Percentiles rank a stretch among this genome's conserved stretches.
Evolutionary conservation across 1,140 invertebrate species (phyloP).

Genomic region (Lasaia peninsularis): DNA sequence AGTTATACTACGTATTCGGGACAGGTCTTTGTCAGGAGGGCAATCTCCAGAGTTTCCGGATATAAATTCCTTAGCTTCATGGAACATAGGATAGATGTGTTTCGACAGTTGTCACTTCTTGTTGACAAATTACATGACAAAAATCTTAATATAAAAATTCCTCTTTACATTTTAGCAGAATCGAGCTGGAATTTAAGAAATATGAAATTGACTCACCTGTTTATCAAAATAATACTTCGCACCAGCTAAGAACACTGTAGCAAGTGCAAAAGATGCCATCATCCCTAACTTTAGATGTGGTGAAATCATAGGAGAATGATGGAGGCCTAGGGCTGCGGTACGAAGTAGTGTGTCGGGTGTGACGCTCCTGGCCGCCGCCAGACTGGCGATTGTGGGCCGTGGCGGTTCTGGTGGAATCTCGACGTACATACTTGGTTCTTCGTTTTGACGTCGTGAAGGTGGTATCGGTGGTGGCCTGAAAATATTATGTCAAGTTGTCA

Average conservation of each 20-base stretch:
- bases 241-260: constrained; percentile 81
- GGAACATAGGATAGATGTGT: too few relatives aligned
- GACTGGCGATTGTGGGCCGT: constrained; percentile 58
- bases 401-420: constrained; percentile 61
- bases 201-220: constrained; percentile 65
- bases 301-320: constrained; percentile 74
- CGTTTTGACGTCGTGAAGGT: constrained; percentile 36
- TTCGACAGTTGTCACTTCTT: too few relatives aligned
- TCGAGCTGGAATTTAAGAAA: too few relatives aligned
- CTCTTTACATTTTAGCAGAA: too few relatives aligned
- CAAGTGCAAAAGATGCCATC: constrained; percentile 81
- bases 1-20: too few relatives aligned
- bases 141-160: too few relatives aligned
- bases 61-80: too few relatives aligned
- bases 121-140: too few relatives aligned
- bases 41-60: too few relatives aligned
- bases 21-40: too few relatives aligned
- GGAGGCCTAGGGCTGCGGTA: constrained; percentile 61
- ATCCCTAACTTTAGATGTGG: constrained; percentile 81
- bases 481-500: too few relatives aligned
- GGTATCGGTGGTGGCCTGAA: constrained; percentile 49
- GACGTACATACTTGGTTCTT: constrained; percentile 60
- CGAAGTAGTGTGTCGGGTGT: constrained; percentile 61
- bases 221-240: constrained; percentile 84
- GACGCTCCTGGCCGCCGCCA: constrained; percentile 62